Evolutionary conservation across 2,113 vertebrate species (phyloP).

Genomic region (Sisor rabdophorus): DNA sequence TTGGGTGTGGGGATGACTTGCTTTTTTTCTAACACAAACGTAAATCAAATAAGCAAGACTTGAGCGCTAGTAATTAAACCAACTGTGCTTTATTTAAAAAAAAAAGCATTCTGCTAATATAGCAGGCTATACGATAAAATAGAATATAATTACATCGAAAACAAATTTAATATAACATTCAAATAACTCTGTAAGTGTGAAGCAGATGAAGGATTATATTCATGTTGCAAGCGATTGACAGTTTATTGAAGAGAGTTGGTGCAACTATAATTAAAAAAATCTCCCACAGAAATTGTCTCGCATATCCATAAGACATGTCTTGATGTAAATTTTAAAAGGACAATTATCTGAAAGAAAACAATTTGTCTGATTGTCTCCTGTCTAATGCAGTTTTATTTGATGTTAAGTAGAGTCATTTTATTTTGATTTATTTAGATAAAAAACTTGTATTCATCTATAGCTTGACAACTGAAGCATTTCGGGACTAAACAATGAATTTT

Average conservation of each 20-base stretch:
- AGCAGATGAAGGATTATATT: too few species aligned
- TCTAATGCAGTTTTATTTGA: not conserved
- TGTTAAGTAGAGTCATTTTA: not conserved
- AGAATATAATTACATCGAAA: not conserved
- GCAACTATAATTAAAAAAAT: not conserved
- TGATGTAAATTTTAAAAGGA: conserved; percentile 15
- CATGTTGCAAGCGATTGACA: not conserved
- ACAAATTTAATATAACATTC: not conserved
- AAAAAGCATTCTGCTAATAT: not conserved
- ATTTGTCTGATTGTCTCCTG: not conserved
- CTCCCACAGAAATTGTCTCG: conserved; percentile 32
- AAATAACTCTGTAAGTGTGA: not conserved
- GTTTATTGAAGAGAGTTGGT: not conserved
- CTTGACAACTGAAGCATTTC: not conserved
- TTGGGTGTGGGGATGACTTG: not conserved
- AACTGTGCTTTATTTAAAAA: not conserved
- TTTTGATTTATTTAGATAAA: too few species aligned
- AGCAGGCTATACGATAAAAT: not conserved
- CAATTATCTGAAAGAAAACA: conserved; percentile 26
- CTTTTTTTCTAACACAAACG: not conserved
- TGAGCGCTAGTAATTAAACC: too few species aligned
- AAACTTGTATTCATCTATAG: not conserved
- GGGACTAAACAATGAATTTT: not conserved
- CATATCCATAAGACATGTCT: conserved; percentile 29
- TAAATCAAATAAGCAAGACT: not conserved